Evolutionary conservation across 2,888 invertebrate species (phyloP).

Genomic region (Diabrotica balteata): DNA sequence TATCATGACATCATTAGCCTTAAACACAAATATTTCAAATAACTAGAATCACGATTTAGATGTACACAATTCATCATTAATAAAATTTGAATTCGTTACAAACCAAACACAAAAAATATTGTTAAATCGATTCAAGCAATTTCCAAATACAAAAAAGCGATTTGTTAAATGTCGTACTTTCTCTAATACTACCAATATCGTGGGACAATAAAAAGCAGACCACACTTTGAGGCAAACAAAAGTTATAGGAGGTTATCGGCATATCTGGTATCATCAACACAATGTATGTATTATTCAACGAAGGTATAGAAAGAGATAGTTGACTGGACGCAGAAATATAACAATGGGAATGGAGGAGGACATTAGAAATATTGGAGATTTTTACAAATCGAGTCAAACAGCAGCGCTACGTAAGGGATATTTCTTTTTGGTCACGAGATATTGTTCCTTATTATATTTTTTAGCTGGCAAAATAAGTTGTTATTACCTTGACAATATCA

Average conservation of each 20-base stretch:
- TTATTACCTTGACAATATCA: too few relatives aligned
- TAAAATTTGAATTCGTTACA: neutral
- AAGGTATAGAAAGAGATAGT: neutral
- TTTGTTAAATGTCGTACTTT: conserved; percentile 8
- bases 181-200: conserved; percentile 7
- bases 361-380: neutral
- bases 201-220: neutral
- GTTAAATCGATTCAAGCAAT: conserved; percentile 5
- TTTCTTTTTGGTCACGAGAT: neutral
- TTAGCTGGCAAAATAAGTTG: too few relatives aligned
- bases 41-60: too few relatives aligned
- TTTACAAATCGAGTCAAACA: neutral
- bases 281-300: neutral
- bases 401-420: neutral
- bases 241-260: neutral
- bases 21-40: too few relatives aligned
- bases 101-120: neutral
- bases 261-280: conserved; percentile 2
- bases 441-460: too few relatives aligned
- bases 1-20: too few relatives aligned
- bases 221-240: conserved; percentile 5
- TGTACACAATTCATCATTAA: too few relatives aligned
- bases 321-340: too few relatives aligned
- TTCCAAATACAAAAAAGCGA: conserved; percentile 8
- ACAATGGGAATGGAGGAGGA: neutral